These are phyloP conservation scores for Leptothorax acervorum DNA, from an alignment of 2,888 invertebrate species.

Conservation along the genomic window DNA sequence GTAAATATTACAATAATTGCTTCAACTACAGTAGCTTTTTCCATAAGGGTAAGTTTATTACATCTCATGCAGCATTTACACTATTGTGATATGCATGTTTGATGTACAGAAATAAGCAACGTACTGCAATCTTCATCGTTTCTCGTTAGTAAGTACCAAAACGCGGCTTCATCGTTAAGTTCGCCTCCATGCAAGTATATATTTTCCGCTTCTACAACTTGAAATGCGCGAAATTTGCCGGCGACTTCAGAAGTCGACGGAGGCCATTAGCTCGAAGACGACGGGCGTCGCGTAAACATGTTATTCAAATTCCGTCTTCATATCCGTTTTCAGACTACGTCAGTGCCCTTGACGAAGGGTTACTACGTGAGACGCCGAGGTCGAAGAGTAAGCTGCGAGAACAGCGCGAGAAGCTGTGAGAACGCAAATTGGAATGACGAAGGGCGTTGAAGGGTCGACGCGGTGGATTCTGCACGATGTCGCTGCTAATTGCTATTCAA, in stretches of 20 bases:
- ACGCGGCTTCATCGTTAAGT: conserved; percentile 29
- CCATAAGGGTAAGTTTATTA: neutral
- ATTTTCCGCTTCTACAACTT: conserved; percentile 45
- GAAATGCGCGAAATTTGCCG: conserved; percentile 58
- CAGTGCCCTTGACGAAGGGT: conserved; percentile 55
- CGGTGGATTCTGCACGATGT: conserved; percentile 51
- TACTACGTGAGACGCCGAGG: conserved; percentile 50
- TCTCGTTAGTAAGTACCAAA: conserved; percentile 27
- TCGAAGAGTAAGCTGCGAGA: conserved; percentile 46
- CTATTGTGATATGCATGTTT: neutral
- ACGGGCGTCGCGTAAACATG: conserved; percentile 77
- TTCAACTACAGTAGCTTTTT: too few species aligned
- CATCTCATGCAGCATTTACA: neutral
- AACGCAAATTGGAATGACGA: conserved; percentile 54
- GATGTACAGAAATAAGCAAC: neutral
- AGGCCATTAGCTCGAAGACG: conserved; percentile 76
- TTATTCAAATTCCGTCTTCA: conserved; percentile 81
- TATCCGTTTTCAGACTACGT: conserved; percentile 76
- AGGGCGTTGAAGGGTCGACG: conserved; percentile 51
- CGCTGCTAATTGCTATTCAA: conserved; percentile 79
- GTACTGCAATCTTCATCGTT: conserved; percentile 4
- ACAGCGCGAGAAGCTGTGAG: conserved; percentile 41
- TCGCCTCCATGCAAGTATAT: conserved; percentile 5
- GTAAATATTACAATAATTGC: too few species aligned
- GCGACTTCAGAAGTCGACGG: conserved; percentile 63